Evolutionary conservation across 2,113 vertebrate genomes (phyloP).

Genomic region (Choloepus hoffmanni): DNA sequence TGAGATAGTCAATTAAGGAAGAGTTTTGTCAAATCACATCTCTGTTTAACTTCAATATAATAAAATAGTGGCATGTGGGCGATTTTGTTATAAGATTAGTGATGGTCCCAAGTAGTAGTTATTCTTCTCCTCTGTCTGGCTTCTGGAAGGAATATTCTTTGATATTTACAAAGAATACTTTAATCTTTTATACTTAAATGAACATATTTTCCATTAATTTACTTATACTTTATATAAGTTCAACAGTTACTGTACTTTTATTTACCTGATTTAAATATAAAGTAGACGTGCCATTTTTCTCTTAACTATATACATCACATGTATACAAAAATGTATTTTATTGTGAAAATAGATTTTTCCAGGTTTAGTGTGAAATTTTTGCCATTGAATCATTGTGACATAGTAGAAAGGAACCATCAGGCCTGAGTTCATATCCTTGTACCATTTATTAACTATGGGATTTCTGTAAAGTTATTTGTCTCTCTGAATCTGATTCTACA

Average conservation of each 20-base stretch:
- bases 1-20: neutral
- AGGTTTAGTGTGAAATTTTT: slow-evolving; percentile 7
- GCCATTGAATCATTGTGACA: neutral
- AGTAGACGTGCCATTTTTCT: neutral
- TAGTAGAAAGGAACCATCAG: neutral
- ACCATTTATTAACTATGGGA: neutral
- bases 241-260: neutral
- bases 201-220: neutral
- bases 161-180: neutral
- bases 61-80: neutral
- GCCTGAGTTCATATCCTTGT: neutral
- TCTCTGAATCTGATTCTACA: neutral
- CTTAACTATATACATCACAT: neutral
- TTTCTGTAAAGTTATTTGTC: slow-evolving; percentile 3
- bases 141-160: neutral
- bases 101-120: neutral
- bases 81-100: neutral
- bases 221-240: neutral
- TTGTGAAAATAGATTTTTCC: neutral
- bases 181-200: neutral
- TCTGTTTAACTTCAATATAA: neutral
- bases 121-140: neutral
- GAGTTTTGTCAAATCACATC: neutral
- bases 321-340: neutral
- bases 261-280: neutral